phyloP scores from a whole-genome alignment of 1,140 invertebrate genomes.

The Papilio polytes region DNA sequence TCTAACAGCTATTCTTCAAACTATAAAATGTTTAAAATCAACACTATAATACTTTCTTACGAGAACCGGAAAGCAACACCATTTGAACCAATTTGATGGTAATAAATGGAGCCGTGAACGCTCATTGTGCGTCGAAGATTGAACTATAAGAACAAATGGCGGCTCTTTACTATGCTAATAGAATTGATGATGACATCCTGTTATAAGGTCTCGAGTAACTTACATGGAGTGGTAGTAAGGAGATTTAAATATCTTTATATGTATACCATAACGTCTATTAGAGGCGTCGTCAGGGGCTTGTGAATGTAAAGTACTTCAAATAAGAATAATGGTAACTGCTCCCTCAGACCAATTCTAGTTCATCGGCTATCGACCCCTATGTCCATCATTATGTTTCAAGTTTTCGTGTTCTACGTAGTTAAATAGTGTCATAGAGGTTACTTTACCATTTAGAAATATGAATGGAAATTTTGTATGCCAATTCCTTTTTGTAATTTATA shows the following conservation, averaged over 20 bases:
- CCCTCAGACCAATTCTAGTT: no score
- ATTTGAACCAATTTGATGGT: slow-evolving; percentile 29
- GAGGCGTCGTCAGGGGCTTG: slow-evolving; percentile 57
- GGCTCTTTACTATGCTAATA: background rate
- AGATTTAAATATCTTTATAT: no score
- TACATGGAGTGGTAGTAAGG: background rate
- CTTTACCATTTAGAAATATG: no score
- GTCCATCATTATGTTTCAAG: no score
- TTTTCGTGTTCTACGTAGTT: no score
- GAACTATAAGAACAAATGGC: slow-evolving; percentile 17
- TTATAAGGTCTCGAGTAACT: background rate
- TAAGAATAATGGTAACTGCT: no score
- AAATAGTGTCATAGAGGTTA: no score
- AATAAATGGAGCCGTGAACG: slow-evolving; percentile 21
- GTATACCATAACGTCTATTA: no score
- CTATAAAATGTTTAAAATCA: slow-evolving; percentile 13
- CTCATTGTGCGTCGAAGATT: slow-evolving; percentile 7
- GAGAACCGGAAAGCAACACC: slow-evolving; percentile 13
- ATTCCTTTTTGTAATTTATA: no score
- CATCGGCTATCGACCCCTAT: no score
- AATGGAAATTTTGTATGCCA: no score
- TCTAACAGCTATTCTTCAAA: background rate
- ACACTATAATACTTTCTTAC: slow-evolving; percentile 16
- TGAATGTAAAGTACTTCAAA: slow-evolving; percentile 45
- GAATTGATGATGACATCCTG: slow-evolving; percentile 17